phyloP scores from a whole-genome alignment of 2,113 vertebrate genomes.

The Nannospalax galili region DNA sequence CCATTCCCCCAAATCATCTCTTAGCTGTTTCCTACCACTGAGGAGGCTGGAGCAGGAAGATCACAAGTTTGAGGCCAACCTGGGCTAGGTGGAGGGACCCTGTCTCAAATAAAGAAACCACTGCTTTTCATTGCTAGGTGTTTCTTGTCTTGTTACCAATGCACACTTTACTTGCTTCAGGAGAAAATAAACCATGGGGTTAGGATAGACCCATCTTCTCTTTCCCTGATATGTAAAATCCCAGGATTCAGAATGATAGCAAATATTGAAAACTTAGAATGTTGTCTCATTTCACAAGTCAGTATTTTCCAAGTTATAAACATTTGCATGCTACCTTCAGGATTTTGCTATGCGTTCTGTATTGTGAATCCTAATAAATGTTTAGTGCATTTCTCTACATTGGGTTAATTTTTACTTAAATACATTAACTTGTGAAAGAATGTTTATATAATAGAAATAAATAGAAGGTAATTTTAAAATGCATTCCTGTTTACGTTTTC shows the following conservation, averaged over 20 bases:
- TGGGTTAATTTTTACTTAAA: slow-evolving; percentile 27
- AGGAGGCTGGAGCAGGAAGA: no score
- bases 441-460: slow-evolving; percentile 38
- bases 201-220: background rate
- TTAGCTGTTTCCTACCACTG: background rate
- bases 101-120: background rate
- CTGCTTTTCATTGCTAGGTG: background rate
- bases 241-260: background rate
- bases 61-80: background rate
- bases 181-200: background rate
- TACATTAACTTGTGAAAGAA: background rate
- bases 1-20: background rate
- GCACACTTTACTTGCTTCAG: background rate
- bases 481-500: background rate
- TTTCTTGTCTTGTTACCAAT: background rate
- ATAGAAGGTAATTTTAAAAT: slow-evolving; percentile 20
- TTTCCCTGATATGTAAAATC: background rate
- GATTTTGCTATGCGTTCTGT: background rate
- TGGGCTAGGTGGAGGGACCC: background rate
- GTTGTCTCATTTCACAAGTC: background rate
- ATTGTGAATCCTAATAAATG: background rate
- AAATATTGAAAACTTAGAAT: background rate
- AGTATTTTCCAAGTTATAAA: background rate
- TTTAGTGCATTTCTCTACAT: slow-evolving; percentile 23
- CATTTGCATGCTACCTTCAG: background rate